phyloP scores from a whole-genome alignment of 2,888 invertebrate genomes.

The Mythimna albipuncta region DNA sequence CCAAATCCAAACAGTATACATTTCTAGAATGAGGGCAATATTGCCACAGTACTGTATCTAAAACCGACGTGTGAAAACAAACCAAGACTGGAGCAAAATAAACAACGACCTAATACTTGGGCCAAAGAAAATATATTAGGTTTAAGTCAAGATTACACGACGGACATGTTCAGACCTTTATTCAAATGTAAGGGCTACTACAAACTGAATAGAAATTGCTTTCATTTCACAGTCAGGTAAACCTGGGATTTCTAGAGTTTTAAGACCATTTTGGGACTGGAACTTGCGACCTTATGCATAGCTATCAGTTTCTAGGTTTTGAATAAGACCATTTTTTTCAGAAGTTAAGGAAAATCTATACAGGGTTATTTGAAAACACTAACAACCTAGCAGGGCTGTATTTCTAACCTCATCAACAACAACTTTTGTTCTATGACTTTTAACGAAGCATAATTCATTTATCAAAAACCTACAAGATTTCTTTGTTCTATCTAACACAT shows the following conservation, averaged over 20 bases:
- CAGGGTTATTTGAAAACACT: too few species aligned
- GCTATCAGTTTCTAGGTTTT: neutral
- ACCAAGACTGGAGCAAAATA: conserved; percentile 13
- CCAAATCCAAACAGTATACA: neutral
- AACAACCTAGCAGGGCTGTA: too few species aligned
- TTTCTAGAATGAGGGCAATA: conserved; percentile 3
- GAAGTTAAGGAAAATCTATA: too few species aligned
- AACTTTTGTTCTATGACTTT: too few species aligned
- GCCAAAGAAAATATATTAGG: conserved; percentile 37
- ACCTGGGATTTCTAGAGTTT: conserved; percentile 19
- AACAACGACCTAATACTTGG: conserved; percentile 25
- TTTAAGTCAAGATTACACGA: conserved; percentile 20
- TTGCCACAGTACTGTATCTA: neutral
- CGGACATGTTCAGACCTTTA: conserved; percentile 23
- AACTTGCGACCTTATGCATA: neutral
- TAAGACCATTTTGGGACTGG: conserved; percentile 5
- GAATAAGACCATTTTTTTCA: too few species aligned
- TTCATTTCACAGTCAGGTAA: conserved; percentile 29
- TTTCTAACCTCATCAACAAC: too few species aligned
- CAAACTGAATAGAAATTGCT: conserved; percentile 37
- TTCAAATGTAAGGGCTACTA: conserved; percentile 25
- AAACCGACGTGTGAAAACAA: conserved; percentile 18
- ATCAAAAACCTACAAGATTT: too few species aligned
- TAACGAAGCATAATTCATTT: too few species aligned
- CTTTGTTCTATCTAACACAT: too few species aligned